Base-by-base conservation (phyloP, 2,888 invertebrate species). In the Vesta saturnalis region DNA sequence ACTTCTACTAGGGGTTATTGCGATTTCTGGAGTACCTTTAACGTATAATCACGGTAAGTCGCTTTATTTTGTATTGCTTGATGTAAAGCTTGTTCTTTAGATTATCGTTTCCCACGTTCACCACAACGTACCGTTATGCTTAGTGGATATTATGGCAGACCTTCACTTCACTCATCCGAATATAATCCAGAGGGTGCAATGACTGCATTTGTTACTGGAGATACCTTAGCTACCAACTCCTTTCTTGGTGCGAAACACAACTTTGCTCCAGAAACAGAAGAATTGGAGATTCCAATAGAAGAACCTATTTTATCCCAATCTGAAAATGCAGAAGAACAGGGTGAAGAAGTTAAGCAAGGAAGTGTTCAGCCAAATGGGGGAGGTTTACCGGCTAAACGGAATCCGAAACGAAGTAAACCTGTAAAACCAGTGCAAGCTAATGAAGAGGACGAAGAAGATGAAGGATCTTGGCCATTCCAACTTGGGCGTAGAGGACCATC, bases 361-460 rank as follows among this genome's bases (percentile, higher is more conserved):
- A 69, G 73, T 62, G 71, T 39, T 39, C 52, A 16, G 19, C 49
- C 18, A 12, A 52, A 52, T 12, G 21, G 16, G 14, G 49, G 6
- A 21, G n/a, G n/a, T n/a, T n/a, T 12, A 21, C 52, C 52, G 19
- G 19, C 19, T 15, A 77, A 72, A 62, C 67, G 73, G 22, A 66
- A 71, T 30, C 69, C 73, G 1, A 74, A 71, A 55, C 72, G 68
- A 23, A 73, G 14, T 3, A 18, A 72, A 65, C 61, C 68, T 14
- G 64, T 60, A 16, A 70, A 70, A 1, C 76, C 73, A 3, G 73
- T 78, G 16, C 79, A 79, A 0, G 87, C 86, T 0, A 84, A 84
- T 0, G 87, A 87, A 0, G 8, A 39, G 8, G 88, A 89, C 0
- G 87, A 87, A 0, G 86, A 86, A 0, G 85, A 84, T 18, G 80